Base-by-base conservation (phyloP, 2,113 vertebrate genomes). In the Periophthalmodon schlosseri region DNA sequence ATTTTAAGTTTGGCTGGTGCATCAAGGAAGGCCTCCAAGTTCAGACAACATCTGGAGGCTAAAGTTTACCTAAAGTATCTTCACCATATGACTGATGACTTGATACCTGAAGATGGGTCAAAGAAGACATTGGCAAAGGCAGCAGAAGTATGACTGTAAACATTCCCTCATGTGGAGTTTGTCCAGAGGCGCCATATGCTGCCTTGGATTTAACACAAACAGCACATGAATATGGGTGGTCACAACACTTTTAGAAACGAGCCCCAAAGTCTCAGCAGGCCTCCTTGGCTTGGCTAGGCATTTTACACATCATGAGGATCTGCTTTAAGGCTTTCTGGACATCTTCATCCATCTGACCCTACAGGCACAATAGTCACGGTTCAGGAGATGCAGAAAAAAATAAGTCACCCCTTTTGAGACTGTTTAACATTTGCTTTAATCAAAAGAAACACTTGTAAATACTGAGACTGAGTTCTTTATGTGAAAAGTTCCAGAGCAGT, bases 271-370 rank as follows among this genome's bases (percentile, higher is more conserved):
- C 85, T 87, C 83, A 90, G 80, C 85, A 86, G 71, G 80, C 64
- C 93, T 94, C 97, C 92, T 97, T 96, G 83, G 96, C 94, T 84
- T 95, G 95, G 20, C 94, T 93, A 70, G 97, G 96, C 92, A 95
- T 92, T 93, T 98, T 98, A 89, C 97, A 99, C 96, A 99, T 99
- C 0, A 96, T 96, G 58, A 99, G 92, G 72, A 99, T 99, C 84
- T 99, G 97, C 83, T 98, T 98, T 85, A 99, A 93, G 70, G 98
- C 96, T 88, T 96, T 98, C 89, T 99, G 98, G 56, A 99, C 98
- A 47, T 99, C 98, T 93, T 99, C 97, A 90, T 99, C 98, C 98
- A 99, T 99, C 82, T 99, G 98, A 87, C 98, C 98, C 98, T 99
- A 86, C 76, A 82, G 46, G 33, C 11, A 82, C 52, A 81, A 65